These are phyloP conservation scores for Aphelocoma californica DNA, from an alignment of 2,797 vertebrate species.

Conservation along the genomic window DNA sequence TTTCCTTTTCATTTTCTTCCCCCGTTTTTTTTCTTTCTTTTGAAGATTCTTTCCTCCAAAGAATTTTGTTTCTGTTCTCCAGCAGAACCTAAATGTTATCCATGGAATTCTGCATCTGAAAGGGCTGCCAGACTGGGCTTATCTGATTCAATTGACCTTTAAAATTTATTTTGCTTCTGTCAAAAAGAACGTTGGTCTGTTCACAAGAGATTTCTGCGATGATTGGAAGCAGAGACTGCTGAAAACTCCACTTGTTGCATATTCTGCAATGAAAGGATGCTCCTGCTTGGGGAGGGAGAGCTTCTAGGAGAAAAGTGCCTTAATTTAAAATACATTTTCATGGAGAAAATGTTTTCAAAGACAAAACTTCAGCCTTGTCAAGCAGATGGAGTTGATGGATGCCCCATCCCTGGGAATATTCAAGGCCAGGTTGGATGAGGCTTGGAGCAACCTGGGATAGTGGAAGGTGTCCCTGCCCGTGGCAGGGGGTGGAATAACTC, in stretches of 20 bases:
- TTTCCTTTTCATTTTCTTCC: constrained; percentile 36
- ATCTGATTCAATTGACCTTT: constrained; percentile 70
- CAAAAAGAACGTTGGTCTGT: constrained; percentile 43
- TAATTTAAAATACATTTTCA: not conserved
- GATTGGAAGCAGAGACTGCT: constrained; percentile 38
- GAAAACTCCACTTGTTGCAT: constrained; percentile 46
- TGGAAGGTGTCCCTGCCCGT: not conserved
- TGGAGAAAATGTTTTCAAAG: not conserved
- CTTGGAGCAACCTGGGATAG: not conserved
- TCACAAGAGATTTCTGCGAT: not conserved
- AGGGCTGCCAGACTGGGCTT: constrained; percentile 49
- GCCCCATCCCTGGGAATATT: not conserved
- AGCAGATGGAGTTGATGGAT: not conserved
- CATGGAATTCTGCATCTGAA: constrained; percentile 55
- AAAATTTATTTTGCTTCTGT: constrained; percentile 68
- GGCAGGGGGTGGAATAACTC: not conserved
- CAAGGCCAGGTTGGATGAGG: not conserved
- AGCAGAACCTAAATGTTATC: constrained; percentile 58
- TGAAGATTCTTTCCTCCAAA: constrained; percentile 37
- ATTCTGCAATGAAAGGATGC: not conserved
- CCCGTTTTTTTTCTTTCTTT: not conserved
- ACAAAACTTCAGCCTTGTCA: not conserved
- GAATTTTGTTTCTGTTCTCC: constrained; percentile 14
- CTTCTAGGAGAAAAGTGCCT: not conserved
- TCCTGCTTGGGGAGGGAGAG: not conserved